Percentiles rank a stretch among this genome's conserved stretches.
phyloP scores from a whole-genome alignment of 2,888 invertebrate species.

The Nemotelus pantherinus region DNA sequence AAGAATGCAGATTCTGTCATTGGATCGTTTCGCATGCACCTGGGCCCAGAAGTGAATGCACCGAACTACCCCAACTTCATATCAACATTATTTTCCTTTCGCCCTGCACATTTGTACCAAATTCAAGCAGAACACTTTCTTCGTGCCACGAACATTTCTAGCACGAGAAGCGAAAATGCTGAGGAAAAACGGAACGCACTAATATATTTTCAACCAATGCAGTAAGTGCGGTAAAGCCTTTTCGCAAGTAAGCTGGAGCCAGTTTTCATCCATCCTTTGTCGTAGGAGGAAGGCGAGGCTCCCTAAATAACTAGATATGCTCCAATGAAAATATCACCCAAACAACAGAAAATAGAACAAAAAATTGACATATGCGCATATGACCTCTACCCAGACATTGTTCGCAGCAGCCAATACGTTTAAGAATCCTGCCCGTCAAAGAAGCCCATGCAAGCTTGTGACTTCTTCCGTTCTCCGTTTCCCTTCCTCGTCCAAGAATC shows the following conservation, averaged over 20 bases:
- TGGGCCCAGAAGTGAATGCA: not conserved
- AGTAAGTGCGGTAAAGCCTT: not conserved
- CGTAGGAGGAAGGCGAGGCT: conserved; percentile 10
- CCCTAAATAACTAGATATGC: conserved; percentile 5
- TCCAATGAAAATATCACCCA: not conserved
- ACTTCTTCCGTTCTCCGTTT: conserved; percentile 16
- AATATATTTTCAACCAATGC: conserved; percentile 30
- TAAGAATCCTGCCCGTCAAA: conserved; percentile 9
- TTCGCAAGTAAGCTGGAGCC: conserved; percentile 5
- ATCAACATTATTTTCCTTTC: too few relatives aligned
- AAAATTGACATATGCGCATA: conserved; percentile 49
- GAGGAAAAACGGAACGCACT: not conserved
- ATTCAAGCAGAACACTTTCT: not conserved
- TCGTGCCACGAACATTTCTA: too few relatives aligned
- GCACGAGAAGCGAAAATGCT: not conserved
- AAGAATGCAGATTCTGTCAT: not conserved
- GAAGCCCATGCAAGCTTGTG: conserved; percentile 1
- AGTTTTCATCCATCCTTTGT: conserved; percentile 6
- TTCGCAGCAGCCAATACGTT: conserved; percentile 46
- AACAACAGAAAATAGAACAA: conserved; percentile 26
- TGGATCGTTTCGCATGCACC: not conserved
- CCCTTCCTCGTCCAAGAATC: not conserved
- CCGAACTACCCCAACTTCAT: too few relatives aligned
- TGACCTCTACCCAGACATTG: conserved; percentile 38
- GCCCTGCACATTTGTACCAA: not conserved